A percentile compares a stretch with the other conserved stretches of the same genome.
These are phyloP conservation scores for Puntigrus tetrazona DNA, from an alignment of 2,113 vertebrate species.

Conservation along the genomic window DNA sequence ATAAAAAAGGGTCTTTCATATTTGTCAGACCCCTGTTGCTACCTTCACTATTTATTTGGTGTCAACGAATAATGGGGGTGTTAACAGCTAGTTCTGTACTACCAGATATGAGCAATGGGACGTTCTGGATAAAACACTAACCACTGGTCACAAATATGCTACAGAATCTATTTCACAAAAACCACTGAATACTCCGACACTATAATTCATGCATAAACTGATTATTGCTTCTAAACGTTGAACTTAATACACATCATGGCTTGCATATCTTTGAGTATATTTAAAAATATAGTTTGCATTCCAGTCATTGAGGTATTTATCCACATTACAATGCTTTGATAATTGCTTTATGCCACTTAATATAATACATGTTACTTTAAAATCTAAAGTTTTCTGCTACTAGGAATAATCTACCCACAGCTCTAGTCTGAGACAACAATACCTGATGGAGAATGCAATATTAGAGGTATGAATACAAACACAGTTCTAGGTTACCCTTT, in stretches of 20 bases:
- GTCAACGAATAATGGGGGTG: background rate
- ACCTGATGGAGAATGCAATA: constrained; percentile 2
- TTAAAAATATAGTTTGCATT: constrained; percentile 85
- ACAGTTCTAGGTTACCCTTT: constrained; percentile 23
- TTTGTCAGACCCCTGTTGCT: background rate
- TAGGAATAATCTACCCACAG: constrained; percentile 37
- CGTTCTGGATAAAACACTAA: constrained; percentile 21
- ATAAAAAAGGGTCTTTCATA: background rate
- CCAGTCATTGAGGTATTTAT: constrained; percentile 85
- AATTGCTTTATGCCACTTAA: constrained; percentile 54
- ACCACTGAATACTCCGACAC: constrained; percentile 67
- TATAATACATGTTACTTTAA: constrained; percentile 32
- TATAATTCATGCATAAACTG: constrained; percentile 85
- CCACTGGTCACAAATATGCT: constrained; percentile 47
- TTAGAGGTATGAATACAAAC: constrained; percentile 37
- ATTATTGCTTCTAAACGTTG: constrained; percentile 93
- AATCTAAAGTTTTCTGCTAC: constrained; percentile 52
- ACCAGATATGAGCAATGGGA: background rate
- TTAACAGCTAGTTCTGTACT: background rate
- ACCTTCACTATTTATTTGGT: constrained; percentile 37
- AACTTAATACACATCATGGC: constrained; percentile 89
- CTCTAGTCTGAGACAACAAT: constrained; percentile 18
- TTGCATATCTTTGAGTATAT: constrained; percentile 80
- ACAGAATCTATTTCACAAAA: constrained; percentile 53
- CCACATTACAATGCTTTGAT: constrained; percentile 66